Conservation (phyloP, 2,888 invertebrate genomes). For the Conus canariensis region DNA sequence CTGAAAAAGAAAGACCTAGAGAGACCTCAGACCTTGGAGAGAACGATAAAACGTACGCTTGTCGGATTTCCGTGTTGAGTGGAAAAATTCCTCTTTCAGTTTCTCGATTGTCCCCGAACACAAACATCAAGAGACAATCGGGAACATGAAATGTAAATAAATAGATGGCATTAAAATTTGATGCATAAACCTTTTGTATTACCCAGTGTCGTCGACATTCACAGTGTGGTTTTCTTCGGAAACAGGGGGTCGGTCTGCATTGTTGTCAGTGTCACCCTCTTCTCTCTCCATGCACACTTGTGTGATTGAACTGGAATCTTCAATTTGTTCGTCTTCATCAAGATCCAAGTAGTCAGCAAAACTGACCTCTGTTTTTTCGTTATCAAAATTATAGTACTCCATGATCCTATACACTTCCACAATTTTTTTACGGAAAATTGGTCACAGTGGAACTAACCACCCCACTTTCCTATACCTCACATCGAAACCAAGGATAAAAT, state of each 20-base stretch:
- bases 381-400: slow-evolving; percentile 44
- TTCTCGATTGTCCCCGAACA: no score
- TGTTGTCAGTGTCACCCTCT: not conserved
- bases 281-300: slow-evolving; percentile 56
- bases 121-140: no score
- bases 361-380: slow-evolving; percentile 44
- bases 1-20: no score
- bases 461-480: not conserved
- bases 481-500: slow-evolving; percentile 24
- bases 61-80: no score
- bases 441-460: not conserved
- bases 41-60: no score
- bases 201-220: slow-evolving; percentile 32
- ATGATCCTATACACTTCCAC: not conserved
- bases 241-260: slow-evolving; percentile 3
- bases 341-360: slow-evolving; percentile 47
- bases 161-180: no score
- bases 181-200: not conserved
- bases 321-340: slow-evolving; percentile 51
- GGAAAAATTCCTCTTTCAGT: no score
- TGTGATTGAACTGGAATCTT: slow-evolving; percentile 56
- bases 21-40: no score
- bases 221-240: slow-evolving; percentile 22
- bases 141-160: no score
- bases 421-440: not conserved